Evolutionary conservation across 2,888 invertebrate species (phyloP).

Genomic region (Diplolepis rosae): DNA sequence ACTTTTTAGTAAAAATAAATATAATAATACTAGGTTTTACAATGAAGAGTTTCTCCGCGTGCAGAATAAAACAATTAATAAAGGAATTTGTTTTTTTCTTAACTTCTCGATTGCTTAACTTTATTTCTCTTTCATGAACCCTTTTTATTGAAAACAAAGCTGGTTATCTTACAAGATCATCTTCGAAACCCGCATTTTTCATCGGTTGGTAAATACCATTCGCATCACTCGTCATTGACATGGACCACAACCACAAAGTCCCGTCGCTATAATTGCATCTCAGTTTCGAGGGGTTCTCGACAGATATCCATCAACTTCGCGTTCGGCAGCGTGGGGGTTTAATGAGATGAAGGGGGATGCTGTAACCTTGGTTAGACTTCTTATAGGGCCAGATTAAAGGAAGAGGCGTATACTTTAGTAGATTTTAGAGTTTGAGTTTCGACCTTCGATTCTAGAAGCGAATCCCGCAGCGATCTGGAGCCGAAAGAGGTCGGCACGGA

Average conservation of each 20-base stretch:
- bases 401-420: slow-evolving; percentile 39
- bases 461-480: not conserved
- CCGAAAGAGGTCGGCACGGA: slow-evolving; percentile 67
- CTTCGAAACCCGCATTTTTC: not conserved
- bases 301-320: slow-evolving; percentile 56
- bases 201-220: not conserved
- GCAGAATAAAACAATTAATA: not conserved
- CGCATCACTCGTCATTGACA: slow-evolving; percentile 11
- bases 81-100: not conserved
- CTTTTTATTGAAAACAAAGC: not conserved
- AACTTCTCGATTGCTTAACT: not conserved
- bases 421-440: slow-evolving; percentile 57
- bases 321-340: slow-evolving; percentile 50
- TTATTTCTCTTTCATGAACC: no score
- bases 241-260: not conserved
- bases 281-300: slow-evolving; percentile 32
- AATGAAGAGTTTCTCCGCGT: no score
- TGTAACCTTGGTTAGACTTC: slow-evolving; percentile 20
- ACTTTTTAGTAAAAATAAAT: no score
- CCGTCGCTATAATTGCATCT: slow-evolving; percentile 23
- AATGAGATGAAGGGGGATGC: slow-evolving; percentile 48
- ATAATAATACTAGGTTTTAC: no score
- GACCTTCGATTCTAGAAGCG: slow-evolving; percentile 54
- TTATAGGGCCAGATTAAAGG: slow-evolving; percentile 42
- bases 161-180: not conserved